Conservation (phyloP, 1,140 invertebrate species). For the Ylistrum balloti region DNA sequence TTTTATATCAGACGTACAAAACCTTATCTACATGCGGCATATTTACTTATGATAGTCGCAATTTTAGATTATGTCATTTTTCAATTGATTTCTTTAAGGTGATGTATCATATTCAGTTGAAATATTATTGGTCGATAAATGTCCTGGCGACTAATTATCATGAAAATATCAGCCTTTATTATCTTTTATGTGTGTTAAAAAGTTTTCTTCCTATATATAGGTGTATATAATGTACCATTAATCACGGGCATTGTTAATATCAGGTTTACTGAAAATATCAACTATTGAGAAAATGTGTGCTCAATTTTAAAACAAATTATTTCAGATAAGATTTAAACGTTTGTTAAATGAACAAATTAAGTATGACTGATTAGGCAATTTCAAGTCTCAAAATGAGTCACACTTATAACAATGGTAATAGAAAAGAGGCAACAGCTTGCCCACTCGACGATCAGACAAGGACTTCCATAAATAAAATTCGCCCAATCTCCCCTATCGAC, state of each 20-base stretch:
- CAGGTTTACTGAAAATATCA: too few relatives aligned
- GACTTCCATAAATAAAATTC: neutral
- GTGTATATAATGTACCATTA: neutral
- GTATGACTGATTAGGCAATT: constrained; percentile 3
- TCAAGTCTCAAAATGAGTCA: neutral
- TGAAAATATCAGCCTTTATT: too few relatives aligned
- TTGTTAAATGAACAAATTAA: constrained; percentile 7
- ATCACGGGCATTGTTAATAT: neutral
- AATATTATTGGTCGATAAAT: too few relatives aligned
- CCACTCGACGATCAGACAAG: neutral
- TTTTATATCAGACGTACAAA: too few relatives aligned
- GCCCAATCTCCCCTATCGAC: neutral
- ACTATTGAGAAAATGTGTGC: neutral
- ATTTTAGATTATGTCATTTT: too few relatives aligned
- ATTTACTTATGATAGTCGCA: too few relatives aligned
- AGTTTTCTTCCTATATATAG: neutral
- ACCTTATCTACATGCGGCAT: too few relatives aligned
- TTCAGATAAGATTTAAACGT: neutral
- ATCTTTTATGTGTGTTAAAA: too few relatives aligned
- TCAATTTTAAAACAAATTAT: neutral
- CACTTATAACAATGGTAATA: constrained; percentile 22
- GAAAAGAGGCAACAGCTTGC: neutral
- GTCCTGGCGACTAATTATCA: too few relatives aligned
- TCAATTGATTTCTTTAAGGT: too few relatives aligned
- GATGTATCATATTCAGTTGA: too few relatives aligned